Conservation (phyloP, 1,140 invertebrate genomes). For the Nephotettix cincticeps region DNA sequence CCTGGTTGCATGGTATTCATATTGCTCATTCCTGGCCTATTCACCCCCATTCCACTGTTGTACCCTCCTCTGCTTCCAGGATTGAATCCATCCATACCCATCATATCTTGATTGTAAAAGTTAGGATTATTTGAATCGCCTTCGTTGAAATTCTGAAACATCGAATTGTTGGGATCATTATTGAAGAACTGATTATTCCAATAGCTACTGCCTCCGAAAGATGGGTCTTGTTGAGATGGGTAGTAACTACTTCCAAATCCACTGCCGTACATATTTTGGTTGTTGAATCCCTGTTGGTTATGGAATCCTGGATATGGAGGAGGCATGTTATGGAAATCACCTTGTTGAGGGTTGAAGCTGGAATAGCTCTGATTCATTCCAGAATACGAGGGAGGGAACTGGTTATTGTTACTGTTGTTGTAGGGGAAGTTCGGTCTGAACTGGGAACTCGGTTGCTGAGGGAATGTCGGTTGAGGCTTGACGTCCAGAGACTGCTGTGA, state of each 20-base stretch:
- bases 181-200: conserved; percentile 21
- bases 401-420: conserved; percentile 36
- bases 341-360: conserved; percentile 19
- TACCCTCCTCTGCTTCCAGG: neutral
- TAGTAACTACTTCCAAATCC: conserved; percentile 2
- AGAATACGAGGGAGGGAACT: neutral
- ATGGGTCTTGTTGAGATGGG: neutral
- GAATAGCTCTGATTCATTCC: neutral
- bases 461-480: conserved; percentile 41
- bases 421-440: conserved; percentile 48
- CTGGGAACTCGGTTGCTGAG: conserved; percentile 42
- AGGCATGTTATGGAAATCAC: neutral
- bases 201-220: conserved; percentile 2
- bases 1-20: conserved; percentile 1
- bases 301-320: conserved; percentile 1
- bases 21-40: conserved; percentile 13
- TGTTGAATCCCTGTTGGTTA: conserved; percentile 20
- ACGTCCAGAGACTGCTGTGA: conserved; percentile 16
- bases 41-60: conserved; percentile 16
- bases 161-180: conserved; percentile 15
- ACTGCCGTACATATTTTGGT: conserved; percentile 8
- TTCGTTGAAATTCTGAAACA: conserved; percentile 11
- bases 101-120: conserved; percentile 22
- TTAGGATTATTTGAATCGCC: conserved; percentile 1
- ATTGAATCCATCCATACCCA: neutral